These are phyloP conservation scores for Psococerastis gibbosa DNA, from an alignment of 2,888 invertebrate genomes.

Conservation along the genomic window DNA sequence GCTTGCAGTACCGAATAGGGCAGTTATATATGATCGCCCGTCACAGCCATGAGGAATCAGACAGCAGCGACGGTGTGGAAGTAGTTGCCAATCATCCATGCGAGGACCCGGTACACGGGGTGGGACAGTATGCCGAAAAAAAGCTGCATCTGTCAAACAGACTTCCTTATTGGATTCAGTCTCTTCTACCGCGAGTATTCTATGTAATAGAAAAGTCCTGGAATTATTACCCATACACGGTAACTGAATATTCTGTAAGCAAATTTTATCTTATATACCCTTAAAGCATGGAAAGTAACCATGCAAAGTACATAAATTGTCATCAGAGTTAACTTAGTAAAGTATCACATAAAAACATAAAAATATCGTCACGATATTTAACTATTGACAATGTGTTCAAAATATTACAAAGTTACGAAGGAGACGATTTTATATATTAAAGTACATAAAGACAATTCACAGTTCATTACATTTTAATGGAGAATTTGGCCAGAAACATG, in stretches of 20 bases:
- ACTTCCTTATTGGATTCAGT: slow-evolving; percentile 76
- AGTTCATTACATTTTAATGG: too few relatives aligned
- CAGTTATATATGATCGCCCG: slow-evolving; percentile 90
- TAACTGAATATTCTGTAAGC: slow-evolving; percentile 70
- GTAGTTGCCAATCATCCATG: slow-evolving; percentile 69
- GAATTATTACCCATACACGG: slow-evolving; percentile 86
- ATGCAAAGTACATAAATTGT: too few relatives aligned
- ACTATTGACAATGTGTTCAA: too few relatives aligned
- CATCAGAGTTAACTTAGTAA: too few relatives aligned
- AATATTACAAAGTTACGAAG: too few relatives aligned
- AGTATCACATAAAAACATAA: too few relatives aligned
- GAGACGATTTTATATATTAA: too few relatives aligned
- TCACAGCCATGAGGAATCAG: slow-evolving; percentile 80
- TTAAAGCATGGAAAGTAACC: too few relatives aligned
- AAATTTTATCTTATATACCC: too few relatives aligned
- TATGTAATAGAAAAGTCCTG: slow-evolving; percentile 87
- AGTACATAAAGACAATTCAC: too few relatives aligned
- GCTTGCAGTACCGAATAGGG: slow-evolving; percentile 65
- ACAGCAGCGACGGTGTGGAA: slow-evolving; percentile 78
- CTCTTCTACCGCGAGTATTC: slow-evolving; percentile 72
- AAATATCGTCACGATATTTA: too few relatives aligned
- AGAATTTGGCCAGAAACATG: too few relatives aligned
- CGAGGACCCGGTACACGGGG: slow-evolving; percentile 57
- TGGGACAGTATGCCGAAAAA: slow-evolving; percentile 79
- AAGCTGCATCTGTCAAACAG: slow-evolving; percentile 79